phyloP scores from a whole-genome alignment of 2,888 invertebrate species.

The Melanchra persicariae region DNA sequence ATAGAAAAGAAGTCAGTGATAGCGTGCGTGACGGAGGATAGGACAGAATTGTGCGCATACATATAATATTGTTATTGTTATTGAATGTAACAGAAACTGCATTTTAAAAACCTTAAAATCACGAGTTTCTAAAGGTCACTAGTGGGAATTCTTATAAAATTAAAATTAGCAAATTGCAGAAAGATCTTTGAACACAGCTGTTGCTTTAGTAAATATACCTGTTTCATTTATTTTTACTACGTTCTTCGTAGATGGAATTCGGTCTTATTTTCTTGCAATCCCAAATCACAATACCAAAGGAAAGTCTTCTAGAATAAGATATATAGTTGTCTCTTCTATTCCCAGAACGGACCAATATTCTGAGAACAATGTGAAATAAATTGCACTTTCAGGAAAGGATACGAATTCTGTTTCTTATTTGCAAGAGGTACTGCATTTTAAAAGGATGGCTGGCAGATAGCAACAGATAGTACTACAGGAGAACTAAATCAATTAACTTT shows the following conservation, averaged over 20 bases:
- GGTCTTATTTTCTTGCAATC: constrained; percentile 13
- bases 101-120: no score
- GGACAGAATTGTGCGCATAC: no score
- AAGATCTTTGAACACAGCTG: neutral
- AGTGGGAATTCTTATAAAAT: no score
- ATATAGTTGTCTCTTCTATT: neutral
- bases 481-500: neutral
- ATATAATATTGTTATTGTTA: no score
- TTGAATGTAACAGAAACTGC: no score
- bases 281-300: neutral
- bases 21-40: no score
- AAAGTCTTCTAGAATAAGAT: constrained; percentile 3
- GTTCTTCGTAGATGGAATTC: neutral
- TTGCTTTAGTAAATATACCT: neutral
- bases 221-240: neutral
- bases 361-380: constrained; percentile 28
- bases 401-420: neutral
- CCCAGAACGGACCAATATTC: neutral
- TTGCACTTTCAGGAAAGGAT: constrained; percentile 21
- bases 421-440: neutral
- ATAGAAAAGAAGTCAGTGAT: no score
- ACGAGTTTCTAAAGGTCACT: no score
- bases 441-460: neutral
- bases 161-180: neutral
- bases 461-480: neutral